Evolutionary conservation across 1,140 invertebrate species (phyloP).

Genomic region (Sinella curviseta): DNA sequence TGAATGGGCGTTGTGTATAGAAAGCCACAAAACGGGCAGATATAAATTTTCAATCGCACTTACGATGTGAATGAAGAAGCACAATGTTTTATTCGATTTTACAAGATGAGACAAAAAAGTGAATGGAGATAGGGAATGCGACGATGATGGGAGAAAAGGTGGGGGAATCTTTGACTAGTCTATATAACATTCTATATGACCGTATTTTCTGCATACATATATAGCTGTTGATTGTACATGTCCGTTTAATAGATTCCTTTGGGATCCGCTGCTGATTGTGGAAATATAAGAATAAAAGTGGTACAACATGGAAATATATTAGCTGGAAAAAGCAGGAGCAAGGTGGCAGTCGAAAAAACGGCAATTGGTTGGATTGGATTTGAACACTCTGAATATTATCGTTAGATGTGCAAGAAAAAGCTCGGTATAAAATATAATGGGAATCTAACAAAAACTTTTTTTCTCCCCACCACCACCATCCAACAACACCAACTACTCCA

Average conservation of each 20-base stretch:
- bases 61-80: background rate
- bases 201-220: background rate
- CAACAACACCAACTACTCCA: background rate
- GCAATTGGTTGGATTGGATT: conserved; percentile 12
- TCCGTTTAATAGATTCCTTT: conserved; percentile 49
- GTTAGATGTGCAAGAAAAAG: background rate
- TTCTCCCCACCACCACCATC: background rate
- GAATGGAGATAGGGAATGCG: conserved; percentile 5
- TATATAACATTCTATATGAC: no score
- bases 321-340: background rate
- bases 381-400: background rate
- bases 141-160: background rate
- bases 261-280: conserved; percentile 36
- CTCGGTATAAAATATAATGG: background rate
- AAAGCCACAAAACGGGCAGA: conserved; percentile 4
- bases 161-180: background rate
- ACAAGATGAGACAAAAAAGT: conserved; percentile 32
- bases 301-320: background rate
- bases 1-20: background rate
- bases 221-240: conserved; percentile 46
- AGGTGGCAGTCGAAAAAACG: background rate
- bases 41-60: background rate
- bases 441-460: background rate
- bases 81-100: background rate
- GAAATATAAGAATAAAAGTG: background rate